A percentile compares a stretch with the other conserved stretches of the same genome.
Conservation (phyloP, 2,113 vertebrate genomes). For the Gopherus flavomarginatus region DNA sequence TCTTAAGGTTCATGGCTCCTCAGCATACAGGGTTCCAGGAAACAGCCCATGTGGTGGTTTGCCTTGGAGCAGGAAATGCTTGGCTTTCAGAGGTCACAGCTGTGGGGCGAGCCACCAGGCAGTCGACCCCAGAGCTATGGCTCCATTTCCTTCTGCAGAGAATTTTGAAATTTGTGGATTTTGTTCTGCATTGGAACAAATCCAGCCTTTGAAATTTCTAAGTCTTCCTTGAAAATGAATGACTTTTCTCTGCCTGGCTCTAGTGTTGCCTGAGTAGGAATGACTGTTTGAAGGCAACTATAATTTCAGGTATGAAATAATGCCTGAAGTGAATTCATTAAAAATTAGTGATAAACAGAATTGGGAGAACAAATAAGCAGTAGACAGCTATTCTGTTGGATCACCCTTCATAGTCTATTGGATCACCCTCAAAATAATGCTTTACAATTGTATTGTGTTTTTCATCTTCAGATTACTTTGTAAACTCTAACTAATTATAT, state of each 20-base stretch:
- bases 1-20: too few species aligned
- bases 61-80: not conserved
- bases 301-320: not conserved
- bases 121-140: not conserved
- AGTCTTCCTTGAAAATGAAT: not conserved
- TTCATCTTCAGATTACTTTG: slow-evolving; percentile 3
- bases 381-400: not conserved
- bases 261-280: not conserved
- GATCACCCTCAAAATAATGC: not conserved
- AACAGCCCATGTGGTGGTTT: not conserved
- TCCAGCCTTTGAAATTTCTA: not conserved
- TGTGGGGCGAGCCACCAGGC: too few species aligned
- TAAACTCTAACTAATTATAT: not conserved
- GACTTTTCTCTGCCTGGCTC: not conserved
- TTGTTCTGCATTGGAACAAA: not conserved
- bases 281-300: not conserved
- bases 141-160: not conserved
- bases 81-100: not conserved
- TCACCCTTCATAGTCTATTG: not conserved
- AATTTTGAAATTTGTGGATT: rapidly evolving
- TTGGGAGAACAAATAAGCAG: not conserved
- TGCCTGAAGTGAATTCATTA: not conserved
- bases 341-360: not conserved
- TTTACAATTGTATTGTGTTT: not conserved
- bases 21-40: not conserved